Evolutionary conservation across 2,113 vertebrate genomes (phyloP).

Genomic region (Dendropsophus ebraccatus): DNA sequence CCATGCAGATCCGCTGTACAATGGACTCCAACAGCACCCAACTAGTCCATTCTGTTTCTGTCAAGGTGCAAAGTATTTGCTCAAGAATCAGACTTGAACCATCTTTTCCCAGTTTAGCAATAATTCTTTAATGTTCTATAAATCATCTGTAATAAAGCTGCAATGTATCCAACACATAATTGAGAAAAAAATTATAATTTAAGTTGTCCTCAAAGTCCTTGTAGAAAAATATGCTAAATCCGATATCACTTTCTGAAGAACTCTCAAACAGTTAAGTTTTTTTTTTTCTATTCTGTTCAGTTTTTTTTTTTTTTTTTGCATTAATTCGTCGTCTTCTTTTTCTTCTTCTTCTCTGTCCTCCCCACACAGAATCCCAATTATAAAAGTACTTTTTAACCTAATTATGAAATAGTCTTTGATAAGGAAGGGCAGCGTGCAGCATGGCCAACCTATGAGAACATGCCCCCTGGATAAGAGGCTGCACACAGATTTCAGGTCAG

Average conservation of each 20-base stretch:
- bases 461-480: slow-evolving; percentile 65
- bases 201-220: not conserved
- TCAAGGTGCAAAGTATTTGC: too few species aligned
- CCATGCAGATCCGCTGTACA: too few species aligned
- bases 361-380: slow-evolving; percentile 56
- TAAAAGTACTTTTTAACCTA: slow-evolving; percentile 58
- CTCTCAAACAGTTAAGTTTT: slow-evolving; percentile 2
- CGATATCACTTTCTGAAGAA: not conserved
- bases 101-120: too few species aligned
- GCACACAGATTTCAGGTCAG: slow-evolving; percentile 64
- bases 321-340: too few species aligned
- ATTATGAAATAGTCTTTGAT: slow-evolving; percentile 61
- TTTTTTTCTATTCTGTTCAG: not conserved
- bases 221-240: slow-evolving; percentile 14
- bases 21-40: too few species aligned
- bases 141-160: not conserved
- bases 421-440: slow-evolving; percentile 55
- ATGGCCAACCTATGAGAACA: slow-evolving; percentile 51
- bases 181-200: not conserved
- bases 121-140: not conserved
- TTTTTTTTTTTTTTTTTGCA: slow-evolving; percentile 22
- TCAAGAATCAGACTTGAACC: too few species aligned
- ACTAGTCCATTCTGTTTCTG: too few species aligned
- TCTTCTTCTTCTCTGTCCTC: slow-evolving; percentile 33
- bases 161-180: not conserved